A percentile compares a stretch with the other conserved stretches of the same genome.
These are phyloP conservation scores for Acrossocheilus wenchowensis DNA, from an alignment of 2,797 vertebrate species.

Conservation along the genomic window DNA sequence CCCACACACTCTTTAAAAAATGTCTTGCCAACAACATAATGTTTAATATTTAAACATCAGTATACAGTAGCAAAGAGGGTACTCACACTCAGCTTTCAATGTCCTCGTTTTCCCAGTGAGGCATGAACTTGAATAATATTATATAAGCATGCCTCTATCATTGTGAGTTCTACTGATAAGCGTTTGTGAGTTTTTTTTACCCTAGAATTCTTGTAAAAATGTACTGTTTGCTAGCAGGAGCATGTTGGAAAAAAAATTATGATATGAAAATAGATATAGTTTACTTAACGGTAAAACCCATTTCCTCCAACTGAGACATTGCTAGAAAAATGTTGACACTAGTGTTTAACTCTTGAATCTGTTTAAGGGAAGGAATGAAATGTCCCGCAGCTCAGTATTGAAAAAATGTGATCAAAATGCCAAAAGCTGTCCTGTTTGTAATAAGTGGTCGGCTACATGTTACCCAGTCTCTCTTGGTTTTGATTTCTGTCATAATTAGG, in stretches of 20 bases:
- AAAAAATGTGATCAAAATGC: neutral
- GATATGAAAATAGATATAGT: neutral
- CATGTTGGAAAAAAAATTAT: neutral
- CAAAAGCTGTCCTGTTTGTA: neutral
- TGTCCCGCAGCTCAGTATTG: neutral
- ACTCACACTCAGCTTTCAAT: neutral
- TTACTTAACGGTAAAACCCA: neutral
- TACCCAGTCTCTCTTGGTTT: neutral
- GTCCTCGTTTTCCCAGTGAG: neutral
- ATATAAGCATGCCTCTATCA: constrained; percentile 9
- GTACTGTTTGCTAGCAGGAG: neutral
- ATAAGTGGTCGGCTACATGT: neutral
- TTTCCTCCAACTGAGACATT: neutral
- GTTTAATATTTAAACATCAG: constrained; percentile 38
- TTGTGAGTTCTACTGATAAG: neutral
- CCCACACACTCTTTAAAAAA: constrained; percentile 51
- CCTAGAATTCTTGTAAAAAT: neutral
- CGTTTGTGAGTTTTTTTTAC: neutral
- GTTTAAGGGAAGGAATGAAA: neutral
- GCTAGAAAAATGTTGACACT: neutral
- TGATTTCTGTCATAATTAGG: neutral
- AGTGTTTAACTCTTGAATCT: neutral
- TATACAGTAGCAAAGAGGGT: neutral
- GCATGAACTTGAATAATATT: constrained; percentile 16
- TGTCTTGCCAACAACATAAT: constrained; percentile 55